phyloP scores from a whole-genome alignment of 1,140 invertebrate species.

The Magallana ariakensis region DNA sequence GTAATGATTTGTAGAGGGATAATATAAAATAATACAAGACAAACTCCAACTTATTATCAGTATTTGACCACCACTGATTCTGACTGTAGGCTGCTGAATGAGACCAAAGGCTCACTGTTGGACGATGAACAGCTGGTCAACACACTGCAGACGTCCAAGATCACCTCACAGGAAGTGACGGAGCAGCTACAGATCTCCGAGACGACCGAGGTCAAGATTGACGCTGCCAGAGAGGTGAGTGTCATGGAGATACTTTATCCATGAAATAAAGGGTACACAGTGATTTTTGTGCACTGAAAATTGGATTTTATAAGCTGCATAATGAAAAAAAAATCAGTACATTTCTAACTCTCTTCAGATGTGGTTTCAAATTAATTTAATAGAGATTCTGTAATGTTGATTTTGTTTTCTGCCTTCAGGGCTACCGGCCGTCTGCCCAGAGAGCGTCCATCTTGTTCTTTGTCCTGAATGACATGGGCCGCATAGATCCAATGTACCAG shows the following conservation, averaged over 20 bases:
- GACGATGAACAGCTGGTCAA: slow-evolving; percentile 81
- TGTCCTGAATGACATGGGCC: slow-evolving; percentile 80
- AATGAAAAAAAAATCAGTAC: no score
- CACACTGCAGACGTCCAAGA: slow-evolving; percentile 80
- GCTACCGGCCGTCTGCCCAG: slow-evolving; percentile 79
- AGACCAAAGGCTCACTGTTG: slow-evolving; percentile 82
- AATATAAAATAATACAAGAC: background rate
- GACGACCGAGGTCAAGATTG: slow-evolving; percentile 91
- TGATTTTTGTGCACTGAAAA: no score
- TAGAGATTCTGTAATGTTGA: background rate
- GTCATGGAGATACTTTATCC: background rate
- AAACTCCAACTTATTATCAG: background rate
- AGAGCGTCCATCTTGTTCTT: slow-evolving; percentile 81
- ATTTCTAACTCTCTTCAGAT: no score
- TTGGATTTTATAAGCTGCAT: no score
- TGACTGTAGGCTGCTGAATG: slow-evolving; percentile 84
- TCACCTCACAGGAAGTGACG: slow-evolving; percentile 80
- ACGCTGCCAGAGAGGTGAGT: slow-evolving; percentile 86
- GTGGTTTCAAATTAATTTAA: no score
- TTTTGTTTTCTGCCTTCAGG: slow-evolving; percentile 65
- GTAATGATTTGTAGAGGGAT: no score
- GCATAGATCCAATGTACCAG: slow-evolving; percentile 81
- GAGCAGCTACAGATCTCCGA: slow-evolving; percentile 85
- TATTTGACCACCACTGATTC: background rate
- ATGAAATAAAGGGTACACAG: no score